Evolutionary conservation across 2,797 vertebrate species (phyloP), one percentile per base, ranked within the genome.

Genomic region (Smutsia gigantea): DNA sequence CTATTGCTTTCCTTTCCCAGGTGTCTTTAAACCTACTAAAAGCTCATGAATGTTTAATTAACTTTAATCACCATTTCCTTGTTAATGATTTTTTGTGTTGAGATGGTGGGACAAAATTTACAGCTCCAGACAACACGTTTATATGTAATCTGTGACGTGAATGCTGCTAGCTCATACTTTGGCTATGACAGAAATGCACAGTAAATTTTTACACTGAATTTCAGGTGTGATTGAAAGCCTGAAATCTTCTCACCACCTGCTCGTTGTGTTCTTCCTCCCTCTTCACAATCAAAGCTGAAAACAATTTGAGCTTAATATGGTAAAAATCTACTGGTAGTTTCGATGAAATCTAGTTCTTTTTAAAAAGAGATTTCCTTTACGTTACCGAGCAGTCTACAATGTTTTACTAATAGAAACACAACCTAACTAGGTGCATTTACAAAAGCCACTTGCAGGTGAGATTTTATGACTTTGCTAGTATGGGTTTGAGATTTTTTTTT

Each of bases 331-430:
- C n/a, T 87, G 46, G 19, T 27, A 34, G 15, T 71, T 85, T 74
- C 92, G 34, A 31, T 82, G 34, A 93, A 46, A 63, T 85, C 63
- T n/a, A 8, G 9, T 87, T 83, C 25, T 95, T 95, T 93, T 61
- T 37, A 85, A 89, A 64, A 46, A 79, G 61, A 77, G 31, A 46
- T 75, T 77, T 94, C 72, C 66, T 95, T 86, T 94, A 49, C 75
- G 87, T 96, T 95, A 96, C 42, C 55, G 71, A 88, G 66, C 86
- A 77, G 9, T 66, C 83, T 79, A 49, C 46, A 79, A 6, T 95
- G 82, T 94, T 95, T 97, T 91, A 64, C 93, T 95, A 92, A 94
- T 63, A 64, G 74, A 95, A 94, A 86, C 13, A 75, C 18, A 92
- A 12, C 37, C 72, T 94, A 95, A 68, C 69, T 95, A 96, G 91